Base-by-base conservation (phyloP, 2,113 vertebrate species). In the Python bivittatus region DNA sequence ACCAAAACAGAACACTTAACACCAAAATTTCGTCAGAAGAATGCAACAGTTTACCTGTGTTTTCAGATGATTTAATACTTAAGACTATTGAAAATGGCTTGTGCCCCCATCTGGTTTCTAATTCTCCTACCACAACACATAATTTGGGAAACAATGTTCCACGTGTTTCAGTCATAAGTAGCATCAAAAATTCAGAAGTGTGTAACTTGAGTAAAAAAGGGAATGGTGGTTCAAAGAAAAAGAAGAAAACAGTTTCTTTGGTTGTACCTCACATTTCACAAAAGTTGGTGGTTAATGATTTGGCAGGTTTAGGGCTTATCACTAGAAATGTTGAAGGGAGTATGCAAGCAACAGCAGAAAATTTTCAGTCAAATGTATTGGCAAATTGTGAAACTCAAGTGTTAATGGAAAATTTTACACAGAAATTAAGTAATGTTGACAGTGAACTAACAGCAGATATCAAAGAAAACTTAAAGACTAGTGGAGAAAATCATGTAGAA, bases 401-500 rank as follows among this genome's bases (percentile, higher is more conserved):
- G 0, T 94, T 98, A 56, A 94, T 97, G 91, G 98, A 98, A 96
- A 98, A 97, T 57, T 94, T 98, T 86, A 91, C 98, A 0, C 88
- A 98, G 92, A 98, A 98, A 56, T 97, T 99, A 86, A 98, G 93
- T 95, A 98, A 97, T 87, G 98, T 98, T 94, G 97, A 98, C 96
- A 98, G 97, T 97, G 99, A 98, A 94, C 98, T 99, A 93, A 38
- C 97, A 95, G 97, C 98, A 91, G 98, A 97, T 79, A 97, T 98
- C 91, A 98, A 98, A 97, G 97, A 98, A 89, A 98, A 96, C 91
- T 95, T 97, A 58, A 98, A 98, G 97, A 96, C 96, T 23, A 97
- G 92, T 91, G 94, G 96, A 6, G 96, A 97, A 4, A 93, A 96
- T 90, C 96, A 94, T 93, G 56, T 96, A 90, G 88, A 94, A 2